phyloP scores from a whole-genome alignment of 2,113 vertebrate genomes.

The Tragelaphus scriptus region DNA sequence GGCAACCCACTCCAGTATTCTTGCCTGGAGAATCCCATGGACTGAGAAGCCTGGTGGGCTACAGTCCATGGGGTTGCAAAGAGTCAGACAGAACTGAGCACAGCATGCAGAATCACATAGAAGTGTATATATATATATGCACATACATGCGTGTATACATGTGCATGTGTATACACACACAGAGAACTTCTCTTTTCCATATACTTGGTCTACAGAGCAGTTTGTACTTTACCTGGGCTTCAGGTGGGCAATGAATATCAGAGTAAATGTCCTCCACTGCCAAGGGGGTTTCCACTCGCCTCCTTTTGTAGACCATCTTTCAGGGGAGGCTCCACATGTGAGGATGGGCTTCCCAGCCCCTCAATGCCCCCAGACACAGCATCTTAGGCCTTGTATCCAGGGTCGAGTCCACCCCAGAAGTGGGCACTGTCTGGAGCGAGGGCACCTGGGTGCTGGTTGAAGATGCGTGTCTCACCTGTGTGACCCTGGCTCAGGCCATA shows the following conservation, averaged over 20 bases:
- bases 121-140: neutral
- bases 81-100: neutral
- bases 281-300: neutral
- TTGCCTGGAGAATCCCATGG: neutral
- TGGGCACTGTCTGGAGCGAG: neutral
- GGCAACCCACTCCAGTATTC: neutral
- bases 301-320: neutral
- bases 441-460: neutral
- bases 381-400: neutral
- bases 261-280: neutral
- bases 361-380: neutral
- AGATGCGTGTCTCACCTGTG: neutral
- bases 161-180: accelerated
- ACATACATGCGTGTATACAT: accelerated
- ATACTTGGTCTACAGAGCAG: neutral
- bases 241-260: neutral
- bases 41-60: neutral
- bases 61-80: neutral
- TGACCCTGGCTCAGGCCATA: neutral
- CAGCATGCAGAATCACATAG: neutral
- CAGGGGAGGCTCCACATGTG: accelerated
- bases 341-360: neutral
- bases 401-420: neutral
- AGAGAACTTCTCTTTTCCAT: neutral
- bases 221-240: neutral